Base-by-base conservation (phyloP, 30 jellyfish, hydroid and myxozoan species). In the Catostylus mosaicus region DNA sequence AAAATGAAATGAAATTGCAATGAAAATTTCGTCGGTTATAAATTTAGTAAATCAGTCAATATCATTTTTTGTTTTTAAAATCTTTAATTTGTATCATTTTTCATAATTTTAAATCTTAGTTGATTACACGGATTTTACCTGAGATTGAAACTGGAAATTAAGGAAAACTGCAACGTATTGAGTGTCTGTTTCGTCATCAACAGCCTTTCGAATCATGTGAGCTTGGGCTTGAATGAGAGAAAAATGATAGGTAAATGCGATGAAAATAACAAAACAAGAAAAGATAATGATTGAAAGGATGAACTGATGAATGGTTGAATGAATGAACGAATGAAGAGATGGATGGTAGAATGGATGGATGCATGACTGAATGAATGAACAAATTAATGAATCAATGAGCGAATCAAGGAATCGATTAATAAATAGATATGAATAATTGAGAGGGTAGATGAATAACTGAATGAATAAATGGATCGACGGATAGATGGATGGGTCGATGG, bases 191-290 rank as follows among this genome's bases (percentile, higher is more conserved):
- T 67, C 74, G 16, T 34, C 72, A 65, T 77, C 87, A 20, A 38
- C 47, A 37, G 78, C 74, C 60, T 73, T 57, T 36, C 85, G 40
- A 3, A 87, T 56, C 87, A 60, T 5, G 67, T 73, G 62, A 8
- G 87, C 72, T 69, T 87, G 96, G 0, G 84, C 96, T 87, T 76
- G 1, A 83, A 46, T 16, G 52, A 82, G 14, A 2, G 19, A 45
- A 0, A 24, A 43, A 43, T 43, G 16, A 6, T 6, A 43, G 8
- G 8, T 43, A 6, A 16, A 0, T 59, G 72, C 16, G 30, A 20
- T 0, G 72, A 59, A 59, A 0, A 59, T 16, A 20, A 5, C 3
- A 34, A 5, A 59, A 31, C 30, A 59, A 59, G 40, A 1, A 60
- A 18, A 22, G 3, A 2, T 26, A 0, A 2, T 7, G 2, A 60